Evolutionary conservation across 2,113 vertebrate species (phyloP).

Genomic region (Sciurus niger): DNA sequence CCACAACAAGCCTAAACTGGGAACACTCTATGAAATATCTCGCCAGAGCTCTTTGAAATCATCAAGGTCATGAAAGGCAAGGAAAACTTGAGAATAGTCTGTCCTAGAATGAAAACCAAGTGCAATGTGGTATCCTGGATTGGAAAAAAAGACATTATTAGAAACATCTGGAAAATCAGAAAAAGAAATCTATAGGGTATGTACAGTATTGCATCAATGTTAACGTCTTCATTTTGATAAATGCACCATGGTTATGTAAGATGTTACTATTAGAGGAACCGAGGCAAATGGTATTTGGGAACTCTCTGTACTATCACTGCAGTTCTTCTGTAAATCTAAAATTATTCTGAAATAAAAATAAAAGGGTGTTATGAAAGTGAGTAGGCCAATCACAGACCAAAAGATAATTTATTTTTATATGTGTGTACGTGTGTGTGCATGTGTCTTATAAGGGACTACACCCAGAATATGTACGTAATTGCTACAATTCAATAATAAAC

Average conservation of each 20-base stretch:
- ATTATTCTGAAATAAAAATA: constrained; percentile 50
- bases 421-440: not conserved
- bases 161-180: not conserved
- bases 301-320: constrained; percentile 34
- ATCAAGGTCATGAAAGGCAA: not conserved
- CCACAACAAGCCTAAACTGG: not conserved
- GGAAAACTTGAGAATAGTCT: not conserved
- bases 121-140: not conserved
- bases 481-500: constrained; percentile 35
- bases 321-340: constrained; percentile 59
- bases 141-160: not conserved
- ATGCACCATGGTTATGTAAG: not conserved
- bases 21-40: not conserved
- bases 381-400: not conserved
- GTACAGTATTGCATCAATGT: not conserved
- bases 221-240: constrained; percentile 23
- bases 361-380: constrained; percentile 59
- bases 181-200: not conserved
- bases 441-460: not conserved
- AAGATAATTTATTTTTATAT: not conserved
- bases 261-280: not conserved
- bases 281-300: not conserved
- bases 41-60: not conserved
- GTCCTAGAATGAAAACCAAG: not conserved
- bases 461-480: not conserved